Evolutionary conservation across 2,888 invertebrate genomes (phyloP).

Genomic region (Celastrina argiolus): DNA sequence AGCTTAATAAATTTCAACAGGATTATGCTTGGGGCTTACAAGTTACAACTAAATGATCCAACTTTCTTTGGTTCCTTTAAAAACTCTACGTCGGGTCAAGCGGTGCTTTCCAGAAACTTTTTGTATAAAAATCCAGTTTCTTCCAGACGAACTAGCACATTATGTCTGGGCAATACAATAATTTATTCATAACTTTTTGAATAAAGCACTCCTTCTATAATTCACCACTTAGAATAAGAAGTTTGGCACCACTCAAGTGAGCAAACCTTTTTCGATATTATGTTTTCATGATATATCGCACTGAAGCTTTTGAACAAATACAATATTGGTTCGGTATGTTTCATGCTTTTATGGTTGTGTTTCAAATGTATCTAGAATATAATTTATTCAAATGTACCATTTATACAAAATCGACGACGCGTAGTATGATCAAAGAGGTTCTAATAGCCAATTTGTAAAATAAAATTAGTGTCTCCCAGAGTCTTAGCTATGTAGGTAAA

Average conservation of each 20-base stretch:
- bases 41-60: not conserved
- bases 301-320: not conserved
- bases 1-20: too few relatives aligned
- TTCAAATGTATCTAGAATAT: not conserved
- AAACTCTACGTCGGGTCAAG: not conserved
- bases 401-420: too few relatives aligned
- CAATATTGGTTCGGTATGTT: not conserved
- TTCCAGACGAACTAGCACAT: not conserved
- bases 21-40: too few relatives aligned
- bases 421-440: too few relatives aligned
- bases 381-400: too few relatives aligned
- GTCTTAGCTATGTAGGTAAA: not conserved
- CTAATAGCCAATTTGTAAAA: too few relatives aligned
- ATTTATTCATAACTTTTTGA: conserved; percentile 9
- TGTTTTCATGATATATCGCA: not conserved
- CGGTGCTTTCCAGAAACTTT: not conserved
- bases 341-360: not conserved
- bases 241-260: conserved; percentile 4
- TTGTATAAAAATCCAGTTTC: not conserved
- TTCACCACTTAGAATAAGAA: conserved; percentile 1
- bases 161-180: conserved; percentile 5
- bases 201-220: not conserved
- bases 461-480: not conserved
- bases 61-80: not conserved
- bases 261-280: conserved; percentile 14